These are phyloP conservation scores for Stylophora pistillata DNA, from an alignment of 64 coral and sea anemone genomes.

Conservation along the genomic window DNA sequence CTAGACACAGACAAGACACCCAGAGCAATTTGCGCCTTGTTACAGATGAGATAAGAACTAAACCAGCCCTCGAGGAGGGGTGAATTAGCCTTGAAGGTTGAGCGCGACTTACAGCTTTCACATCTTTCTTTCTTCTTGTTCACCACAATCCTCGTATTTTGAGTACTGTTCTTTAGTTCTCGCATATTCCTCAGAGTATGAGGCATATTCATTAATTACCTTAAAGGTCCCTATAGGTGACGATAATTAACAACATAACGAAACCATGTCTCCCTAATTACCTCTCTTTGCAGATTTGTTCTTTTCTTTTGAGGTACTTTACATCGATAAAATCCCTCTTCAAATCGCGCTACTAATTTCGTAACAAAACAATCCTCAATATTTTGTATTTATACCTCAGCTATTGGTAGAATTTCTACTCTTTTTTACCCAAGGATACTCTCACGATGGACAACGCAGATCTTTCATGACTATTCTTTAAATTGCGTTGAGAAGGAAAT, in stretches of 20 bases:
- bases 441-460: background rate
- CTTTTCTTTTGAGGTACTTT: background rate
- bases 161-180: background rate
- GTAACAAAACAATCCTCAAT: background rate
- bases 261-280: background rate
- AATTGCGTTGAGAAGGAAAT: conserved; percentile 22
- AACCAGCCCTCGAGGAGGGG: background rate
- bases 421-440: background rate
- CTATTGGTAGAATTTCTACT: background rate
- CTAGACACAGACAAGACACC: background rate
- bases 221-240: background rate
- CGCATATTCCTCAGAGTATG: background rate
- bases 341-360: background rate
- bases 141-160: background rate
- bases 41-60: background rate
- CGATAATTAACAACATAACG: background rate
- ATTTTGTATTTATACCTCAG: background rate
- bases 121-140: background rate
- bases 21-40: background rate
- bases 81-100: background rate
- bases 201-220: background rate
- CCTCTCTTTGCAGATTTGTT: background rate
- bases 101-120: background rate
- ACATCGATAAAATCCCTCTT: background rate
- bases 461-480: background rate